Conservation (phyloP, 2,888 invertebrate genomes). For the Criorhina ranunculi region DNA sequence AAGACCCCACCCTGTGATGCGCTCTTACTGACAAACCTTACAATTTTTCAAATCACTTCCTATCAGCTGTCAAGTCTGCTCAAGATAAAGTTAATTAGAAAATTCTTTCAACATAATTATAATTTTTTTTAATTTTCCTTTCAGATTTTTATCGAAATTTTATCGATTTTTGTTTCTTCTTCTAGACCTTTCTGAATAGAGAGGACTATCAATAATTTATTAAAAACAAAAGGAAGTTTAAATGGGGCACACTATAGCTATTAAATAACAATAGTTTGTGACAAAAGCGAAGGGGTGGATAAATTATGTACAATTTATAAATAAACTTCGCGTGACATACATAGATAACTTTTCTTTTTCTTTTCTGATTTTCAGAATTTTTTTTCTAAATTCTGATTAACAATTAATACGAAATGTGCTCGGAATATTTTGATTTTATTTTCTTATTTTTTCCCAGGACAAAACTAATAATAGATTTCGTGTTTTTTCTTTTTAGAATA, state of each 20-base stretch:
- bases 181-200: neutral
- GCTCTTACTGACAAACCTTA: no score
- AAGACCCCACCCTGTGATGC: no score
- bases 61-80: neutral
- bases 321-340: slow-evolving; percentile 45
- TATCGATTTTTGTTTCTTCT: neutral
- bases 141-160: neutral
- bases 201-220: slow-evolving; percentile 13
- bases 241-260: neutral
- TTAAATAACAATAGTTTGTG: neutral
- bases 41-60: no score
- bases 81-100: neutral
- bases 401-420: neutral
- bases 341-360: slow-evolving; percentile 9
- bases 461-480: slow-evolving; percentile 12
- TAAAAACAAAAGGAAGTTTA: slow-evolving; percentile 5
- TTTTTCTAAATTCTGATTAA: neutral
- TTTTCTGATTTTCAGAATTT: neutral
- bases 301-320: slow-evolving; percentile 10
- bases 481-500: no score
- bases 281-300: slow-evolving; percentile 3
- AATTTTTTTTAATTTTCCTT: neutral
- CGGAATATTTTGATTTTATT: slow-evolving; percentile 3
- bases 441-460: neutral
- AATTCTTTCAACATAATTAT: neutral